Evolutionary conservation across 2,888 invertebrate genomes (phyloP), one percentile per base, ranked within the genome.

Genomic region (Drosophila barbarae): DNA sequence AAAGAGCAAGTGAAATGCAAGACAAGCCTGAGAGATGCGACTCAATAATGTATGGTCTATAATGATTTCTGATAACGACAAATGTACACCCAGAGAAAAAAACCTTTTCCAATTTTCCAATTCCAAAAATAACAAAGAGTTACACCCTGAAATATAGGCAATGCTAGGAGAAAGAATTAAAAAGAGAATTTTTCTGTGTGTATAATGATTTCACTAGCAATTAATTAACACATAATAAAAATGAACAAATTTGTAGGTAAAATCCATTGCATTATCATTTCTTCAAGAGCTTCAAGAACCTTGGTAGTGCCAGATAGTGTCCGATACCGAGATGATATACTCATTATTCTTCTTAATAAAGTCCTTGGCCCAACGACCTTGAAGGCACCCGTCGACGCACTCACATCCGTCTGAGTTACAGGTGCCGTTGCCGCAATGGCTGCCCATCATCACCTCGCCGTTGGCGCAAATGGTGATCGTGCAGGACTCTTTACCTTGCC

Each of bases 361-460:
- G 13, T 30, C 36, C 30, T 52, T 28, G 7, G 52, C 53, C 36
- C 36, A 56, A 5, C 9, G 36, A 6, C 56, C 56, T 15, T 10
- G 38, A 6, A 56, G 53, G 21, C 56, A 56, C 3, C 56, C 56
- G 9, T 21, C 30, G 10, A 3, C 30, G 38, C 56, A 56, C 3
- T 23, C 7, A 32, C 56, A 56, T 1, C 56, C 56, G 6, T 23
- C 38, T 7, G 32, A 7, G 13, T 39, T 38, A 12, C 56, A 56
- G 9, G 30, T 18, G 5, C 38, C 38, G 10, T 39, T 36, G 2
- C 56, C 38, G n/a, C 52, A 56, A 10, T 52, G 52, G 9, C n/a
- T 32, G n/a, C 51, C 56, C 56, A 38, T 21, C 35, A 56, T 30
- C n/a, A 52, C 28, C 23, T 56, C 52, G 2, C 56, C 56, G 15